These are phyloP conservation scores for Clitarchus hookeri DNA, from an alignment of 2,888 invertebrate species.

Conservation along the genomic window DNA sequence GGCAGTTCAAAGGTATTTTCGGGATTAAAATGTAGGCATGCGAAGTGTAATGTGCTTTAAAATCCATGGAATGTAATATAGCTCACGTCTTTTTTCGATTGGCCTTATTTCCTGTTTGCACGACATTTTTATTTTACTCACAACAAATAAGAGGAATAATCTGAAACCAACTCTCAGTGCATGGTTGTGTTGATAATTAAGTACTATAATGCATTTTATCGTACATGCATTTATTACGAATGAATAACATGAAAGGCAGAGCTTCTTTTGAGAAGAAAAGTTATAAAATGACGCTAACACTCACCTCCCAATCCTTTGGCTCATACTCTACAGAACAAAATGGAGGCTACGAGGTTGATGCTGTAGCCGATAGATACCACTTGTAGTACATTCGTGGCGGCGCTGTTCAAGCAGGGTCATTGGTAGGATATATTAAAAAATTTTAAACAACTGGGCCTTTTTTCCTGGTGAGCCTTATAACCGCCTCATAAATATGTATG, in stretches of 20 bases:
- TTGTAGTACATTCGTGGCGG: too few species aligned
- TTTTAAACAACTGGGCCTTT: too few species aligned
- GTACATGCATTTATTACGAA: neutral
- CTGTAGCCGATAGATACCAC: too few species aligned
- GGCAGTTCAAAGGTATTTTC: neutral
- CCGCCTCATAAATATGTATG: too few species aligned
- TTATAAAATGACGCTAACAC: neutral
- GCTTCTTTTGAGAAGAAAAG: neutral
- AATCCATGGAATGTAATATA: neutral
- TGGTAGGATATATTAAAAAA: too few species aligned
- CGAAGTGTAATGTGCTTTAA: neutral
- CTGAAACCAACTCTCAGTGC: neutral
- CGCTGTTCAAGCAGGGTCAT: too few species aligned
- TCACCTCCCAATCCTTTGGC: neutral
- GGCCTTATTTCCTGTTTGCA: conserved; percentile 10
- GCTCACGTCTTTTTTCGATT: neutral
- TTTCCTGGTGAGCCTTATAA: too few species aligned
- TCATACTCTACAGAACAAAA: too few species aligned
- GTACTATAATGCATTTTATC: neutral
- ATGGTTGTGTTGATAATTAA: neutral
- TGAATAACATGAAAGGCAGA: neutral
- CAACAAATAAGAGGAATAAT: neutral
- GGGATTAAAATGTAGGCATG: neutral
- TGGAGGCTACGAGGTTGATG: too few species aligned
- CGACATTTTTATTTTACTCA: neutral